phyloP scores from a whole-genome alignment of 1,140 invertebrate genomes.

The Drosophila triauraria region DNA sequence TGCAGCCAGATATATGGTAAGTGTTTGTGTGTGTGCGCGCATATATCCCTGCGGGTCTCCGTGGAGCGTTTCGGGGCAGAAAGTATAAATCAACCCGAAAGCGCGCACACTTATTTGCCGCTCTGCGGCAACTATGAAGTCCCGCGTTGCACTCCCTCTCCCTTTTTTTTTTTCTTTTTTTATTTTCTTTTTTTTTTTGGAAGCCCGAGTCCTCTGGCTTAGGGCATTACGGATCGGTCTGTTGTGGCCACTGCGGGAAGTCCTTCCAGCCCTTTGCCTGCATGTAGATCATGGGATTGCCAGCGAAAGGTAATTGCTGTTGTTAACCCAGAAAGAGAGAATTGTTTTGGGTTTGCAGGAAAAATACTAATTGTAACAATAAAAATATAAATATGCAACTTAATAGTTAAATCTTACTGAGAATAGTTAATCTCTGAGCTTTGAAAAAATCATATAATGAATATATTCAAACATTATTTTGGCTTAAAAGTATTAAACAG shows the following conservation, averaged over 20 bases:
- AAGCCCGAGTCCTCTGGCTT: constrained; percentile 1
- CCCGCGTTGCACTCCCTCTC: constrained; percentile 17
- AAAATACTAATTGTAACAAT: background rate
- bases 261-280: background rate
- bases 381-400: background rate
- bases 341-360: background rate
- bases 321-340: background rate
- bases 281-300: constrained; percentile 12
- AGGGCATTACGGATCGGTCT: constrained; percentile 25
- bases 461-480: too few relatives aligned
- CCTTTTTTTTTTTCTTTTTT: constrained; percentile 10
- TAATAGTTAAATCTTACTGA: too few relatives aligned
- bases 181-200: constrained; percentile 10
- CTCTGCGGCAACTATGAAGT: constrained; percentile 58
- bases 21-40: background rate
- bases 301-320: constrained; percentile 6
- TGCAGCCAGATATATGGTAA: constrained; percentile 12
- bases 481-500: too few relatives aligned
- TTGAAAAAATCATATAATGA: too few relatives aligned
- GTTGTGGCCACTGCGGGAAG: background rate
- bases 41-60: constrained; percentile 35
- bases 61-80: constrained; percentile 34
- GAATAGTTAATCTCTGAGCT: too few relatives aligned
- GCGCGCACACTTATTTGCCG: constrained; percentile 61
- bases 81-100: constrained; percentile 71